Conservation (phyloP, 2,113 vertebrate genomes). For the Muntiacus muntjak region DNA sequence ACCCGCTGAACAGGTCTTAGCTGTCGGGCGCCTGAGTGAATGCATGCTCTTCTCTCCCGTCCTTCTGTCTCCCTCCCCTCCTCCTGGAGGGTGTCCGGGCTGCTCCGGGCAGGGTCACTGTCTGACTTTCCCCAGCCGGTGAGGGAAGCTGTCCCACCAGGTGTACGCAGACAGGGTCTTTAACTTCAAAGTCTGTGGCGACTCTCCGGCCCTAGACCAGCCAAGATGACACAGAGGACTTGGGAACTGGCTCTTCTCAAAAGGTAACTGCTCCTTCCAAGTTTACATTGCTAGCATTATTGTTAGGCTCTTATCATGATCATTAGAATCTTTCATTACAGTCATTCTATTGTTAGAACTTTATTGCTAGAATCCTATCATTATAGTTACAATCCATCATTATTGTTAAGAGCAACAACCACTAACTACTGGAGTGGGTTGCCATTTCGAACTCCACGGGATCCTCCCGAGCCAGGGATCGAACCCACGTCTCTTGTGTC, state of each 20-base stretch:
- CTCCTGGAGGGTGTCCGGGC: neutral
- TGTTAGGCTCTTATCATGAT: neutral
- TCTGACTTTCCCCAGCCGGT: neutral
- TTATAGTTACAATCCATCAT: neutral
- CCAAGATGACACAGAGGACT: neutral
- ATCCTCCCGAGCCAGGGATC: neutral
- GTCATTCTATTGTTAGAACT: neutral
- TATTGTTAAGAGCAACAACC: neutral
- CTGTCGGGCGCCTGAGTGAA: neutral
- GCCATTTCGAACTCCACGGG: neutral
- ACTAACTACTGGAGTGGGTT: neutral
- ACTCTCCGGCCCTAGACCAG: neutral
- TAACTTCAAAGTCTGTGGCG: neutral
- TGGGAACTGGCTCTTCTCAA: neutral
- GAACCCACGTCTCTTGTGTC: neutral
- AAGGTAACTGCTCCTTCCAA: neutral
- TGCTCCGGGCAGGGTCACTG: neutral
- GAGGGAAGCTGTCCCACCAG: neutral
- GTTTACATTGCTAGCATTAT: neutral
- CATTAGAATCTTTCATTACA: neutral
- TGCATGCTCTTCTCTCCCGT: accelerated
- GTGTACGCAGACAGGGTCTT: neutral
- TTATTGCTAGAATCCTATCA: neutral
- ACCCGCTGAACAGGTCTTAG: neutral
- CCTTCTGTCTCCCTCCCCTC: no score